Percentiles rank a stretch among this genome's conserved stretches.
Conservation (phyloP, 2,797 vertebrate species). For the Rhabdomys pumilio region DNA sequence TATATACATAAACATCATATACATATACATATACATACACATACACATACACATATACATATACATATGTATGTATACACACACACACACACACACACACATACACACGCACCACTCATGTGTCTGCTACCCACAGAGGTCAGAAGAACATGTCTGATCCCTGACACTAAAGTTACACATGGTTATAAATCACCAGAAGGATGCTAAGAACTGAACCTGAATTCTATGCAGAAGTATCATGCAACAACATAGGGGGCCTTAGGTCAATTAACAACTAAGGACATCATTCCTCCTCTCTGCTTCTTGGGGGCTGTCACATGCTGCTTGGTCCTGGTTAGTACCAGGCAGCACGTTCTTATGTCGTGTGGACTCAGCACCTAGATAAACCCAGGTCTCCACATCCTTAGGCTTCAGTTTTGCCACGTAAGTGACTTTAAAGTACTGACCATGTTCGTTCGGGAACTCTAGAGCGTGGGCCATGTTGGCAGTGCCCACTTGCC, state of each 20-base stretch:
- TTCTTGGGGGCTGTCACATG: background rate
- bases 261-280: conserved; percentile 25
- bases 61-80: too few relatives aligned
- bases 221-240: background rate
- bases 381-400: background rate
- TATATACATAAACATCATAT: too few relatives aligned
- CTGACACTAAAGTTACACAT: too few relatives aligned
- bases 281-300: background rate
- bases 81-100: too few relatives aligned
- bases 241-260: background rate
- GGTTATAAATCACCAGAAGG: background rate
- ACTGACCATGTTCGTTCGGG: background rate
- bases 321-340: background rate
- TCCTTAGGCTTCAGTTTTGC: fast-evolving
- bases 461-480: background rate
- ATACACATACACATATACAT: too few relatives aligned
- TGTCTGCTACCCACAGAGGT: background rate
- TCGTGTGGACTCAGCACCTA: background rate
- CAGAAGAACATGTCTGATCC: background rate
- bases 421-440: background rate
- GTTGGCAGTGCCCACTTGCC: background rate
- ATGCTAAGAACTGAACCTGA: background rate
- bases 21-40: too few relatives aligned
- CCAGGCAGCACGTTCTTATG: background rate
- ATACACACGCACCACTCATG: too few relatives aligned